Evolutionary conservation across 2,888 invertebrate genomes (phyloP).

Genomic region (Macrophya alboannulata): DNA sequence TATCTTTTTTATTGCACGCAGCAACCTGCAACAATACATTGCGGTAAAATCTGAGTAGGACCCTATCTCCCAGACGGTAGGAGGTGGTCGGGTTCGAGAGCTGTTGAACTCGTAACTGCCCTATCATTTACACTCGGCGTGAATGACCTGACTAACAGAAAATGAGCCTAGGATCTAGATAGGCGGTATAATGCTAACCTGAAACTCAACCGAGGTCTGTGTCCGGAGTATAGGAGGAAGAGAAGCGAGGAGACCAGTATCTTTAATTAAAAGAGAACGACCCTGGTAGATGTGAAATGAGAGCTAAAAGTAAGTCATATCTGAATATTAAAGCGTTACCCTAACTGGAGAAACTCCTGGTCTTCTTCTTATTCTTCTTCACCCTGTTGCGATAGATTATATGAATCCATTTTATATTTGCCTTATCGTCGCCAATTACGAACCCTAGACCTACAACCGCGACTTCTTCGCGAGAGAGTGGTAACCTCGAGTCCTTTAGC

Average conservation of each 20-base stretch:
- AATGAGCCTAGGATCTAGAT: conserved; percentile 45
- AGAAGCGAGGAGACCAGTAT: conserved; percentile 66
- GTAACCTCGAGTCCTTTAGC: not conserved
- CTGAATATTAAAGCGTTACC: conserved; percentile 54
- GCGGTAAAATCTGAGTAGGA: conserved; percentile 30
- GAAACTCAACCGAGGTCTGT: not conserved
- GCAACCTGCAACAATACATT: conserved; percentile 44
- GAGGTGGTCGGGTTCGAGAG: conserved; percentile 60
- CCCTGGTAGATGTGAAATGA: conserved; percentile 20
- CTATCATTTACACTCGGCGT: conserved; percentile 78
- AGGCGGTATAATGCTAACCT: not conserved
- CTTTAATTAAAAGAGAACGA: conserved; percentile 76
- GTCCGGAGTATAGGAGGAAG: not conserved
- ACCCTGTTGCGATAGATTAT: conserved; percentile 30
- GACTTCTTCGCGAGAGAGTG: not conserved
- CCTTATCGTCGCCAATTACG: conserved; percentile 53
- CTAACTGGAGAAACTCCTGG: conserved; percentile 38
- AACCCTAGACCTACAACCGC: conserved; percentile 18
- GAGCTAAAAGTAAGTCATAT: conserved; percentile 48
- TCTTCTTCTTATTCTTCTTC: not conserved
- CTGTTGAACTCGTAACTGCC: conserved; percentile 73
- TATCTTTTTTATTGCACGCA: conserved; percentile 63
- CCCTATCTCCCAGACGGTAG: conserved; percentile 56
- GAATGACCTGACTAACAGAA: conserved; percentile 4
- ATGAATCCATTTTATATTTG: conserved; percentile 47